These are phyloP conservation scores for Esox lucius DNA, from an alignment of 2,797 vertebrate species.

Conservation along the genomic window DNA sequence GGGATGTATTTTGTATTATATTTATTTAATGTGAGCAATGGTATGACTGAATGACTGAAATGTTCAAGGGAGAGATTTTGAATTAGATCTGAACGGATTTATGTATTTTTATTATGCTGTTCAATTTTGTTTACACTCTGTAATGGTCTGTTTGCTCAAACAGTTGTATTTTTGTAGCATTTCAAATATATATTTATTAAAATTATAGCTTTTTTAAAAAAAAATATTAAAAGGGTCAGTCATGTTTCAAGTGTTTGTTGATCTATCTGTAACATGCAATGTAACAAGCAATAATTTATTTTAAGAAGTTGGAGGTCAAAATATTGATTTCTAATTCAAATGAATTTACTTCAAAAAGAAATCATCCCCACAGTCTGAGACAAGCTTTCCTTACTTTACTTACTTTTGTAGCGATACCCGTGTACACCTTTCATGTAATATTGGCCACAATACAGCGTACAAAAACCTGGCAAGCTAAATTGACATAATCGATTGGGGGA, in stretches of 20 bases:
- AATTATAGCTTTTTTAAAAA: constrained; percentile 53
- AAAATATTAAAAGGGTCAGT: neutral
- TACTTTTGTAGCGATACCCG: neutral
- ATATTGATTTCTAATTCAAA: neutral
- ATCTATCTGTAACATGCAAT: neutral
- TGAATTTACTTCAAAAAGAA: neutral
- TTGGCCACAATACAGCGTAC: neutral
- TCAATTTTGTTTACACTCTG: constrained; percentile 40
- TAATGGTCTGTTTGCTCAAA: constrained; percentile 14
- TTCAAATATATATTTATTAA: constrained; percentile 65
- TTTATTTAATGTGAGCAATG: constrained; percentile 36
- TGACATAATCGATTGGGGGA: too few species aligned
- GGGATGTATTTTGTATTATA: constrained; percentile 9
- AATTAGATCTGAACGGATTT: constrained; percentile 26
- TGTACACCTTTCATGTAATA: neutral
- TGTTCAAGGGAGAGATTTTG: constrained; percentile 30
- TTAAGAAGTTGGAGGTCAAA: neutral
- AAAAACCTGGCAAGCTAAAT: neutral
- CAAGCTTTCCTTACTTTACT: neutral
- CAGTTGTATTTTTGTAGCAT: constrained; percentile 61
- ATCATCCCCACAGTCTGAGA: neutral
- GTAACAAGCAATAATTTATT: neutral
- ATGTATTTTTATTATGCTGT: constrained; percentile 36
- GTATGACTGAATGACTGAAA: constrained; percentile 3
- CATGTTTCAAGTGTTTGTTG: neutral